phyloP scores from a whole-genome alignment of 2,888 invertebrate species.

The Hoplodrina blanda region DNA sequence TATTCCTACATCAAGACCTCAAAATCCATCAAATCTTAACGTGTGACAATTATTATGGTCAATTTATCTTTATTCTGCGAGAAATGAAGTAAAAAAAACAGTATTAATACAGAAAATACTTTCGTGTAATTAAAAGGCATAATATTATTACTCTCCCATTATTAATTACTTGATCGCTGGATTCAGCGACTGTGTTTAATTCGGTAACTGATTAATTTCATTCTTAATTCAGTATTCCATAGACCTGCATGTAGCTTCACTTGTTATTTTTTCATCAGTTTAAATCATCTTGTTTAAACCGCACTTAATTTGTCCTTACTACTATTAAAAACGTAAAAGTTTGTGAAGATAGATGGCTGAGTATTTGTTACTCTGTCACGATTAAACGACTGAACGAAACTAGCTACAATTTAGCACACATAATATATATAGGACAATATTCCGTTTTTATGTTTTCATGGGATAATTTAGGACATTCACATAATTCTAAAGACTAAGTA shows the following conservation, averaged over 20 bases:
- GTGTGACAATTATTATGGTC: not conserved
- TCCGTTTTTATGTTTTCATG: too few species aligned
- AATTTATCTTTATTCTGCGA: not conserved
- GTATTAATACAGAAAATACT: constrained; percentile 19
- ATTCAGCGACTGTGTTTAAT: constrained; percentile 8
- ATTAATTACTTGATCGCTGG: constrained; percentile 41
- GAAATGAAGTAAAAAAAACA: not conserved
- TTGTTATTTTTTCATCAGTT: not conserved
- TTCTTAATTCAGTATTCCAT: constrained; percentile 37
- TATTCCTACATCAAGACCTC: too few species aligned
- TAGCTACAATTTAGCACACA: too few species aligned
- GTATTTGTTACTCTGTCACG: too few species aligned
- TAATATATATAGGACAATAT: too few species aligned
- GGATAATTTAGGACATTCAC: too few species aligned
- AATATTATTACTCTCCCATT: constrained; percentile 22
- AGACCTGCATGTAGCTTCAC: constrained; percentile 6
- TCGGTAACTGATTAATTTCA: constrained; percentile 44
- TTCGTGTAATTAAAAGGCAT: constrained; percentile 26
- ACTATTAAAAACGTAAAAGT: too few species aligned
- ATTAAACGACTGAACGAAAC: too few species aligned
- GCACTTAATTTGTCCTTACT: too few species aligned
- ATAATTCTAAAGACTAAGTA: too few species aligned
- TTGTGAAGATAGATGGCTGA: too few species aligned
- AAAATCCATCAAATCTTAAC: too few species aligned
- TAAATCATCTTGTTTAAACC: not conserved